Evolutionary conservation across 2,113 vertebrate genomes (phyloP).

Genomic region (Rhinogobius similis): DNA sequence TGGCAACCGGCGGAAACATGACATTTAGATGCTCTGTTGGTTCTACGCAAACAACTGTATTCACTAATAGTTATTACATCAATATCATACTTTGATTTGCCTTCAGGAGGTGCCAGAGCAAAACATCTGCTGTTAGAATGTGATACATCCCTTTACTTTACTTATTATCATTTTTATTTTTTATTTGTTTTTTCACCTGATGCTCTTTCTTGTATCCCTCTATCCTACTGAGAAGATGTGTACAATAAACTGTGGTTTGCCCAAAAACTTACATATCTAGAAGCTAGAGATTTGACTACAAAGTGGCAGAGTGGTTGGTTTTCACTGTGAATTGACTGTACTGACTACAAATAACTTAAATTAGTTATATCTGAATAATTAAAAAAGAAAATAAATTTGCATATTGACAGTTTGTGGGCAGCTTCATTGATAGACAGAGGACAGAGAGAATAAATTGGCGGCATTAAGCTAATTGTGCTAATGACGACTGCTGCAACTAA

Average conservation of each 20-base stretch:
- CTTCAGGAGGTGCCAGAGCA: neutral
- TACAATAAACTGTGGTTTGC: too few relatives aligned
- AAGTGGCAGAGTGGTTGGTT: too few relatives aligned
- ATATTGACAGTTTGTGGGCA: neutral
- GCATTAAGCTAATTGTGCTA: slow-evolving; percentile 2
- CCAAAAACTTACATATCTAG: too few relatives aligned
- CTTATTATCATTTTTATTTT: too few relatives aligned
- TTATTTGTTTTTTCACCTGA: too few relatives aligned
- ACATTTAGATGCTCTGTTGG: slow-evolving; percentile 38
- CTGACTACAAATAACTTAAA: neutral
- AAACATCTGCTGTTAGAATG: too few relatives aligned
- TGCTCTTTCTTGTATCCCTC: too few relatives aligned
- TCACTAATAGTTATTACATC: slow-evolving; percentile 25
- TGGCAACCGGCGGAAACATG: slow-evolving; percentile 47
- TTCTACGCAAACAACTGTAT: slow-evolving; percentile 22
- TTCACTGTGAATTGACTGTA: too few relatives aligned
- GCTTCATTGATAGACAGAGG: neutral
- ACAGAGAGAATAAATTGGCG: neutral
- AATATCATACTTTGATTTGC: neutral
- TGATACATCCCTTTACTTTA: too few relatives aligned
- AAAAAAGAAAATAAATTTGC: neutral
- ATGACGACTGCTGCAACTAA: neutral
- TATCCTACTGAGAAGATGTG: too few relatives aligned
- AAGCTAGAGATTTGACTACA: too few relatives aligned
- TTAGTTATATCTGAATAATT: neutral